These are phyloP conservation scores for Drosophila mayaguana DNA, from an alignment of 2,888 invertebrate species.

Conservation along the genomic window DNA sequence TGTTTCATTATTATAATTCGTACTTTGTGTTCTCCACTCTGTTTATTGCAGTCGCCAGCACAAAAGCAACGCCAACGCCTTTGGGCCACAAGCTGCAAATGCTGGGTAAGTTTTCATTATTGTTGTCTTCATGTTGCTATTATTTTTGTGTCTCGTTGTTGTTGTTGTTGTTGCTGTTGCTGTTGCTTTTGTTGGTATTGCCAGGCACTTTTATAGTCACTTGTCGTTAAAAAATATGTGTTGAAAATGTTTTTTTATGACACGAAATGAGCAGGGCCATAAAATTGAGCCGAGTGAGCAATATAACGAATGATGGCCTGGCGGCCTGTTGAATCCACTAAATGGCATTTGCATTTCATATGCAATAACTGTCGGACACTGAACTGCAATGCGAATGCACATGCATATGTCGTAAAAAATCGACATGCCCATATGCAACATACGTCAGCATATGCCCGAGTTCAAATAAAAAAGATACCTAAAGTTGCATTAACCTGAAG, in stretches of 20 bases:
- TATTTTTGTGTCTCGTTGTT: slow-evolving; percentile 10
- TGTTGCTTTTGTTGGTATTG: slow-evolving; percentile 36
- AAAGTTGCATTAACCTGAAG: not conserved
- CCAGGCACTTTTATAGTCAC: slow-evolving; percentile 62
- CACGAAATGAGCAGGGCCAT: slow-evolving; percentile 72
- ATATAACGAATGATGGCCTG: slow-evolving; percentile 62
- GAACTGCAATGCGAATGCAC: slow-evolving; percentile 39
- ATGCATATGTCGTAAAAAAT: slow-evolving; percentile 24
- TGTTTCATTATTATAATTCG: slow-evolving; percentile 72
- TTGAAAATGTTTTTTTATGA: slow-evolving; percentile 76
- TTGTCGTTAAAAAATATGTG: slow-evolving; percentile 72
- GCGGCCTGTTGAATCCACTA: slow-evolving; percentile 50
- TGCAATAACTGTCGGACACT: slow-evolving; percentile 44
- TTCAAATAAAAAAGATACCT: not conserved
- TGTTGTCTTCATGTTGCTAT: slow-evolving; percentile 45
- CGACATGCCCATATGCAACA: not conserved
- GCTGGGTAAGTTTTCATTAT: slow-evolving; percentile 65
- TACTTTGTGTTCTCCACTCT: slow-evolving; percentile 56
- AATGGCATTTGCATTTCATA: slow-evolving; percentile 53
- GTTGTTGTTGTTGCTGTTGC: slow-evolving; percentile 24
- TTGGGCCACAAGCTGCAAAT: slow-evolving; percentile 75
- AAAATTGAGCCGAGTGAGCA: slow-evolving; percentile 63
- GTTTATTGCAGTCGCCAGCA: slow-evolving; percentile 64
- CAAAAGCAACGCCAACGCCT: slow-evolving; percentile 63
- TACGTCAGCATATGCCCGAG: not conserved